phyloP scores from a whole-genome alignment of 2,888 invertebrate genomes.

The Drosophila barbarae region DNA sequence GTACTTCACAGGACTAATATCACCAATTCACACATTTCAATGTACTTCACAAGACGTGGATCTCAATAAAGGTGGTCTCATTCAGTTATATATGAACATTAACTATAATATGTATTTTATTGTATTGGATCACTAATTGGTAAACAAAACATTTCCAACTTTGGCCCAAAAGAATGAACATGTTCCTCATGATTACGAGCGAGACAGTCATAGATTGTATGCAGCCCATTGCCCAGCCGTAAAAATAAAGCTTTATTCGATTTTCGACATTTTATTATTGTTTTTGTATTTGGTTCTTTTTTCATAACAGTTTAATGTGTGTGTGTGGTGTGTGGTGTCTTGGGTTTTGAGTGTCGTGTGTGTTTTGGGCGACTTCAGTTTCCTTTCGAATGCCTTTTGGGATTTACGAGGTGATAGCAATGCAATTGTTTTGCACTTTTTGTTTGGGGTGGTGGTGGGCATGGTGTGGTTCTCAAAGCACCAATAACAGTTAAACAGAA shows the following conservation, averaged over 20 bases:
- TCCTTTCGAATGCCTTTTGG: constrained; percentile 7
- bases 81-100: constrained; percentile 13
- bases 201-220: neutral
- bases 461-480: constrained; percentile 49
- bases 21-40: neutral
- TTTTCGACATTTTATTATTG: constrained; percentile 39
- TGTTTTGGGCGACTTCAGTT: constrained; percentile 4
- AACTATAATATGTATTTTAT: neutral
- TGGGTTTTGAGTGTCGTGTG: neutral
- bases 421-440: constrained; percentile 7
- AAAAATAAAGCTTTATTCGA: neutral
- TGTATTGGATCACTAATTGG: neutral
- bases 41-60: constrained; percentile 14
- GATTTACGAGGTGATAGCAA: constrained; percentile 25
- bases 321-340: neutral
- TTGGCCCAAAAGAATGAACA: neutral
- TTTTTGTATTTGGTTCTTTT: constrained; percentile 48
- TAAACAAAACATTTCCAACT: neutral
- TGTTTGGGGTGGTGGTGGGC: constrained; percentile 17
- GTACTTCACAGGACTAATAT: constrained; percentile 8
- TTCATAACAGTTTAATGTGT: constrained; percentile 38
- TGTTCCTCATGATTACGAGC: neutral
- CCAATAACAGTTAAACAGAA: constrained; percentile 56
- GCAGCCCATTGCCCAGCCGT: neutral
- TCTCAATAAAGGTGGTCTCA: constrained; percentile 53